Evolutionary conservation across 1,140 invertebrate genomes (phyloP), one percentile per base, ranked within the genome.

Genomic region (Panagrolaimus sp.): DNA sequence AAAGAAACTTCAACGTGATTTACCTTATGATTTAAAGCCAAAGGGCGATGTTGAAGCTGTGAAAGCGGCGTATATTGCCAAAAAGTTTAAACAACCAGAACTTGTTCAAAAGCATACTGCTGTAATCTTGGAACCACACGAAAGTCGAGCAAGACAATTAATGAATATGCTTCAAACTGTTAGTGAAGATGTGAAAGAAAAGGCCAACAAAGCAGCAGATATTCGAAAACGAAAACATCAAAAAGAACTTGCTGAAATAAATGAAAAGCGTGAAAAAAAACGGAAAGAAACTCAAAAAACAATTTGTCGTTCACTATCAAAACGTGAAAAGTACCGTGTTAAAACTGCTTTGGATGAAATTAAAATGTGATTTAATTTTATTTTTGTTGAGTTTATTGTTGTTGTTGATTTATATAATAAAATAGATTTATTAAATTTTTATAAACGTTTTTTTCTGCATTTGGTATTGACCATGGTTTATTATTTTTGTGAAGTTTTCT

Each of bases 11-110:
- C 92, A 96, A 84, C 89, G 89, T 72, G 88, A 89, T 1, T 83
- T 98, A 16, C 95, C 95, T 0, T 98, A 95, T 80, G 90, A 89
- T 75, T 89, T 92, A 78, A 96, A 95, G 80, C 92, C 92, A 0
- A 96, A 96, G 72, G 51, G 53, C 53, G 68, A 71, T 14, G 67
- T 71, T 69, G 53, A 65, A 68, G 57, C 66, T 66, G 53, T 45
- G 45, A 64, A 64, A 23, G 38, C 44, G 42, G n/a, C 16, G 13
- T 69, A 16, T 27, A 66, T 16, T 9, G 31, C 51, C 20, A 66
- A 25, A 46, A 44, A 63, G 57, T 57, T 14, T 20, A 48, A 81
- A 51, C 86, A 72, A 4, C 73, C 79, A 25, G 65, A 51, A 68
- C 70, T 74, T 48, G 70, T 84, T 70, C 78, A 66, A 48, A 82